Evolutionary conservation across 2,113 vertebrate species (phyloP).

Genomic region (Laticauda colubrina): DNA sequence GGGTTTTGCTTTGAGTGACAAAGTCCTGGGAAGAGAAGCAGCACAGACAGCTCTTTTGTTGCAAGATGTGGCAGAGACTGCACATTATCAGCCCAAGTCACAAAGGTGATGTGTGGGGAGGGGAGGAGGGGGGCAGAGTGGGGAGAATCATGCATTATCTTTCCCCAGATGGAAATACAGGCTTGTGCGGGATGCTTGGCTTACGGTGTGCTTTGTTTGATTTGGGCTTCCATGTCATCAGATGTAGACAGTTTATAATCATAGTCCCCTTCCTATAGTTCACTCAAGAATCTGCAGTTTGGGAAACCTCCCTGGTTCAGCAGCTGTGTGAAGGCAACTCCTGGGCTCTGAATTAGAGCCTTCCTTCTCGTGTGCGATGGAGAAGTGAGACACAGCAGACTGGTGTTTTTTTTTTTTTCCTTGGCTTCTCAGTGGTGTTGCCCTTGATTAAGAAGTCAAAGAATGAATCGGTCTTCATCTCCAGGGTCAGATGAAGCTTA

Average conservation of each 20-base stretch:
- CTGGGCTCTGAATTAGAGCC: neutral
- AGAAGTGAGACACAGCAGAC: neutral
- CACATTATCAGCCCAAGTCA: neutral
- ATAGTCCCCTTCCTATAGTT: neutral
- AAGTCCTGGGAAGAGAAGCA: neutral
- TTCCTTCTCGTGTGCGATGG: neutral
- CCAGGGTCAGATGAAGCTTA: neutral
- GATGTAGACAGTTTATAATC: neutral
- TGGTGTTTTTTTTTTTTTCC: neutral
- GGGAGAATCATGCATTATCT: neutral
- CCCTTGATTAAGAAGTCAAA: neutral
- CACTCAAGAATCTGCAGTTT: neutral
- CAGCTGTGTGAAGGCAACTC: neutral
- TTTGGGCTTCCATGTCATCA: neutral
- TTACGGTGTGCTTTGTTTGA: neutral
- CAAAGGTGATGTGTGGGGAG: neutral
- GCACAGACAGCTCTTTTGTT: neutral
- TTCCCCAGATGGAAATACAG: neutral
- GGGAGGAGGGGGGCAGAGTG: neutral
- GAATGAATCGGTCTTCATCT: too few species aligned
- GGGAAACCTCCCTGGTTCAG: neutral
- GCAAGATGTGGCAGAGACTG: neutral
- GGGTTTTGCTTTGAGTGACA: neutral
- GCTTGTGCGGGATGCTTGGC: neutral
- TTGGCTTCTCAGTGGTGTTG: neutral